Conservation (phyloP, 2,888 invertebrate species). For the Chymomyza caudatula region DNA sequence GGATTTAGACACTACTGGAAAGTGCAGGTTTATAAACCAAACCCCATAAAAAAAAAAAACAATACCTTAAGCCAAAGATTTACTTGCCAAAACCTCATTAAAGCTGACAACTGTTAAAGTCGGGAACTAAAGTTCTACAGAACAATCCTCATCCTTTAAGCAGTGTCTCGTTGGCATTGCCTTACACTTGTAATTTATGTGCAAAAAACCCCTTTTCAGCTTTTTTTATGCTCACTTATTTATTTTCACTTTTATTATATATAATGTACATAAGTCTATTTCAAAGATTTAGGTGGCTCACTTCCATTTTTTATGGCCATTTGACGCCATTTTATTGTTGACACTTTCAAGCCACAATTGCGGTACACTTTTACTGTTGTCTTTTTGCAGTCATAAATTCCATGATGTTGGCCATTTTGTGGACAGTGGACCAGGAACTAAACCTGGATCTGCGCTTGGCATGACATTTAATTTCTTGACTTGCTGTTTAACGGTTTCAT, state of each 20-base stretch:
- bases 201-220: conserved; percentile 6
- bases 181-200: conserved; percentile 37
- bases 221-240: conserved; percentile 61
- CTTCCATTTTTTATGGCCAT: conserved; percentile 59
- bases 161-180: background rate
- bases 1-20: background rate
- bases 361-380: background rate
- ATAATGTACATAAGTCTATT: conserved; percentile 36
- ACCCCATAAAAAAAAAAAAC: conserved; percentile 12
- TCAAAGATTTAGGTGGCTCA: conserved; percentile 36
- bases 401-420: conserved; percentile 67
- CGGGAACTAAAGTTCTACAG: conserved; percentile 10
- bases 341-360: background rate
- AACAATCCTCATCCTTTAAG: background rate
- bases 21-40: background rate
- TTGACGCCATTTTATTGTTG: conserved; percentile 70
- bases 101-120: conserved; percentile 17
- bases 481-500: background rate
- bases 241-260: conserved; percentile 61
- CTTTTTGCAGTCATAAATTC: conserved; percentile 64
- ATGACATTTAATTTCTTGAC: conserved; percentile 37
- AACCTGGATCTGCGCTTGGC: background rate
- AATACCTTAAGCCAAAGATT: background rate
- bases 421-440: conserved; percentile 20
- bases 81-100: conserved; percentile 8